Percentiles rank a stretch among this genome's conserved stretches.
phyloP scores from a whole-genome alignment of 2,797 vertebrate genomes.

The Pangasius djambal region DNA sequence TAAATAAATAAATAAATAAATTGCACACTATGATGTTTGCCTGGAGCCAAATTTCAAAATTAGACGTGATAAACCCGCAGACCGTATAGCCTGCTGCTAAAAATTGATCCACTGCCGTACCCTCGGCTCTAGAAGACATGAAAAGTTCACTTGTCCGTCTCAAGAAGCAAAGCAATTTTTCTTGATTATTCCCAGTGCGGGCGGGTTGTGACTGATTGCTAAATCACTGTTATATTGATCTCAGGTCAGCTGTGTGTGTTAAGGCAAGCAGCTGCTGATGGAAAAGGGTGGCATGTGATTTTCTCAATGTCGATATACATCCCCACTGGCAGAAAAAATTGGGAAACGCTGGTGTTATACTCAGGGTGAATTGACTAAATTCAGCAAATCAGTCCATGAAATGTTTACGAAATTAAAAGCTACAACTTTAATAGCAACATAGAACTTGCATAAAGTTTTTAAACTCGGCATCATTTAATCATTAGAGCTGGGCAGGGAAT shows the following conservation, averaged over 20 bases:
- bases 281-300: conserved; percentile 8
- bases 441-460: not conserved
- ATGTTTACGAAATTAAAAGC: not conserved
- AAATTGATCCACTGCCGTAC: conserved; percentile 4
- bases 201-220: conserved; percentile 5
- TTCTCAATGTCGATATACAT: not conserved
- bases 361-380: not conserved
- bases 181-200: not conserved
- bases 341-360: not conserved
- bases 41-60: not conserved
- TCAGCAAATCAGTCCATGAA: not conserved
- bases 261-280: not conserved
- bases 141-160: conserved; percentile 12
- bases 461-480: not conserved
- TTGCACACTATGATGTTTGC: not conserved
- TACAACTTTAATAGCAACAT: not conserved
- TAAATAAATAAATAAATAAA: not conserved
- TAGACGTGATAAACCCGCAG: not conserved
- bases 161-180: conserved; percentile 15
- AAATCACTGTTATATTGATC: conserved; percentile 15
- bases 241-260: conserved; percentile 10
- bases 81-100: not conserved
- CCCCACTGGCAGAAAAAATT: not conserved
- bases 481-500: not conserved
- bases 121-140: not conserved